Evolutionary conservation across 2,888 invertebrate species (phyloP), one percentile per base, ranked within the genome.

Genomic region (Sericinus montela): DNA sequence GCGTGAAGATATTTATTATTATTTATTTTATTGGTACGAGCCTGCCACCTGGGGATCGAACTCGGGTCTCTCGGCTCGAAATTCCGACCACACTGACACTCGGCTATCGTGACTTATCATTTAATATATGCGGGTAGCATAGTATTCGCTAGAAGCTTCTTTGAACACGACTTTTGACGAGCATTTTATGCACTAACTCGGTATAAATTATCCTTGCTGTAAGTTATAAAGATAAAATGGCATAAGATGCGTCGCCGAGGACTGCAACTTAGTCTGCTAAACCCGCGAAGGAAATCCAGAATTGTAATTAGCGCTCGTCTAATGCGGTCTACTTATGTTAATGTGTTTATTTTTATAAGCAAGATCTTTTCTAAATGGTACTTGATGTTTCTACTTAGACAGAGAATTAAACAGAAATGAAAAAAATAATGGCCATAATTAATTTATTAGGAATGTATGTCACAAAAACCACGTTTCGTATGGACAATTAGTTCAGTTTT

Each of bases 321-420:
- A 15, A 48, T 30, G 13, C 30, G 5, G 13, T 9, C 30, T 4
- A n/a, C n/a, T n/a, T n/a, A 48, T 42, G 35, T 25, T 19, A 42
- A 42, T 48, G 40, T 23, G 34, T 23, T 42, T 36, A 43, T 42
- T 35, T 36, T 15, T 37, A 37, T 30, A 14, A n/a, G n/a, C 29
- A 42, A 19, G 11, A 10, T 6, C n/a, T 11, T 10, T 30, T 30
- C 30, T 30, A n/a, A 10, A n/a, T n/a, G n/a, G 19, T 19, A 19
- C 19, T 19, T 19, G 19, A n/a, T n/a, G 3, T 23, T 6, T 23
- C 23, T 6, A 23, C 29, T 29, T 9, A 30, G 11, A 30, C 9
- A 1, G 30, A 30, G 9, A 30, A n/a, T 9, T 29, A 29, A 19
- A 32, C 19, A 8, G 13, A 11, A 13, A 37, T 29, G 37, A 36